Evolutionary conservation across 1,140 invertebrate genomes (phyloP).

Genomic region (Drosophila aff.): DNA sequence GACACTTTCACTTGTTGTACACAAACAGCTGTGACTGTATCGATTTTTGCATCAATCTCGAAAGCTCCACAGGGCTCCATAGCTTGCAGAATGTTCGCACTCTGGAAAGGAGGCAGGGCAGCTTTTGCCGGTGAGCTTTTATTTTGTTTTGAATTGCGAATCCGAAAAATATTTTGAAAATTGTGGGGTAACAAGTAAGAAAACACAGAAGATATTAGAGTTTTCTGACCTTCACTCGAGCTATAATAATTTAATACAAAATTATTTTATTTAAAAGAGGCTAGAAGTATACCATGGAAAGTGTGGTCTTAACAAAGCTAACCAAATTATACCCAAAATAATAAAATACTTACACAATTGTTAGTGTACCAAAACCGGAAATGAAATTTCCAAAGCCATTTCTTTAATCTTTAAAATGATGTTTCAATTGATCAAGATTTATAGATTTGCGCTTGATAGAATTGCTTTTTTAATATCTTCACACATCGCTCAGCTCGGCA

Average conservation of each 20-base stretch:
- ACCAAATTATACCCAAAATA: not conserved
- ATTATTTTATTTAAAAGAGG: too few species aligned
- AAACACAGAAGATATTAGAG: not conserved
- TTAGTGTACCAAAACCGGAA: constrained; percentile 13
- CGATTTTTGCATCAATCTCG: constrained; percentile 37
- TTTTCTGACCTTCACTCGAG: too few species aligned
- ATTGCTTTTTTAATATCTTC: constrained; percentile 5
- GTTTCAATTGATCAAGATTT: constrained; percentile 23
- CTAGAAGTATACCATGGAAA: constrained; percentile 5
- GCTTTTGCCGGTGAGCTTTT: constrained; percentile 31
- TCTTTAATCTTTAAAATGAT: constrained; percentile 1
- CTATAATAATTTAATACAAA: not conserved
- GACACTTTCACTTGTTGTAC: constrained; percentile 52
- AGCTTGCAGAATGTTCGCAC: constrained; percentile 21
- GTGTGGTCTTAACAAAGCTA: not conserved
- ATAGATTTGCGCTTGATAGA: not conserved
- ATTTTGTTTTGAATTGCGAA: constrained; percentile 17
- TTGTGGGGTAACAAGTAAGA: not conserved
- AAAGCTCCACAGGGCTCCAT: constrained; percentile 20
- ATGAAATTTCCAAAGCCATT: constrained; percentile 10
- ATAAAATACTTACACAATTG: not conserved
- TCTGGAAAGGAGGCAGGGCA: constrained; percentile 3
- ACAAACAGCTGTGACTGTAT: constrained; percentile 49
- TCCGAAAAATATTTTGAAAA: not conserved
- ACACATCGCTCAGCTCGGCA: not conserved